These are phyloP conservation scores for Epicauta chinensis DNA, from an alignment of 1,140 invertebrate genomes.

Conservation along the genomic window DNA sequence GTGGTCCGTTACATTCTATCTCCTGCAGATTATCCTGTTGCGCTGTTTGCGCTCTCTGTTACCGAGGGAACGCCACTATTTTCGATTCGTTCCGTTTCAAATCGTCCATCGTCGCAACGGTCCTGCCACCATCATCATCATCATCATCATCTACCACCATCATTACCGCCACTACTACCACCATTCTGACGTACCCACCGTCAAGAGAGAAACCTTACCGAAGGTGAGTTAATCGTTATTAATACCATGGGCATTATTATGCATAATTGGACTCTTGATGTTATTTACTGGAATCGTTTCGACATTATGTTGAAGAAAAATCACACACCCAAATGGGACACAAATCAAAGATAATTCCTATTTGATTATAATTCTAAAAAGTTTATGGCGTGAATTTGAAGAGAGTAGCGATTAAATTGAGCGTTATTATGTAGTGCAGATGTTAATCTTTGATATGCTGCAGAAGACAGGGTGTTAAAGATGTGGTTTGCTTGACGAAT, in stretches of 20 bases:
- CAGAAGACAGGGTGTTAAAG: constrained; percentile 19
- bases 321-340: no score
- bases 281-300: constrained; percentile 1
- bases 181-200: not conserved
- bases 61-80: constrained; percentile 12
- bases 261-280: constrained; percentile 14
- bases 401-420: no score
- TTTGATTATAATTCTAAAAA: no score
- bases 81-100: constrained; percentile 14
- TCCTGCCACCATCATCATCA: no score
- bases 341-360: no score
- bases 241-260: constrained; percentile 15
- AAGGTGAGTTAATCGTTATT: constrained; percentile 16
- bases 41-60: constrained; percentile 10
- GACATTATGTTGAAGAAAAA: no score
- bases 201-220: constrained; percentile 5
- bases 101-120: not conserved
- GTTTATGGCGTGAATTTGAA: no score
- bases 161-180: no score
- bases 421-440: no score
- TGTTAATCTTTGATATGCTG: not conserved
- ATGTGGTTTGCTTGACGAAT: constrained; percentile 23
- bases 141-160: no score
- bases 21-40: constrained; percentile 16
- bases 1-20: not conserved